These are phyloP conservation scores for Eleutherodactylus coqui DNA, from an alignment of 2,797 vertebrate species.

Conservation along the genomic window DNA sequence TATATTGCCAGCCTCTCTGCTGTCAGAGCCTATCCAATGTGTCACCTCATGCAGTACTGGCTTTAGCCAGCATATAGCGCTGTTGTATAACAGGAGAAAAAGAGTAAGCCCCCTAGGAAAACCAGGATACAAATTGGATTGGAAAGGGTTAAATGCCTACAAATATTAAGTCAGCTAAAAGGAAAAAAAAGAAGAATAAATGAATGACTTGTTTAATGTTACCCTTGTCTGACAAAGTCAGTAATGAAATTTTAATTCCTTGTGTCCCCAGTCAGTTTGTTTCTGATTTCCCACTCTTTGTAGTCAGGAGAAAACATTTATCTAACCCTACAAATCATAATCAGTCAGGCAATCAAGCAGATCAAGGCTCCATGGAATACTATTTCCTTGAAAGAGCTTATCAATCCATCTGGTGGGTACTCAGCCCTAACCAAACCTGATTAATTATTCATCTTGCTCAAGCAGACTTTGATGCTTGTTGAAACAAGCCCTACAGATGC, in stretches of 20 bases:
- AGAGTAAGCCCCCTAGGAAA: too few relatives aligned
- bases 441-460: slow-evolving; percentile 81
- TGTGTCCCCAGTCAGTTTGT: not conserved
- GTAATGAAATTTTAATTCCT: slow-evolving; percentile 64
- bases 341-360: slow-evolving; percentile 76
- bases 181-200: slow-evolving; percentile 28
- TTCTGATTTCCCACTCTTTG: slow-evolving; percentile 65
- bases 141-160: slow-evolving; percentile 26
- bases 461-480: slow-evolving; percentile 78
- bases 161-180: slow-evolving; percentile 16
- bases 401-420: slow-evolving; percentile 87
- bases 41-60: too few relatives aligned
- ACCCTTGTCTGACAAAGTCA: slow-evolving; percentile 65
- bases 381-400: slow-evolving; percentile 86
- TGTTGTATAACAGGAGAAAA: too few relatives aligned
- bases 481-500: slow-evolving; percentile 74
- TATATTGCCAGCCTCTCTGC: too few relatives aligned
- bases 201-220: slow-evolving; percentile 44
- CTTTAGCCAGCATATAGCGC: too few relatives aligned
- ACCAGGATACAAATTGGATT: too few relatives aligned
- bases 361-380: slow-evolving; percentile 81
- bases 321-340: slow-evolving; percentile 73
- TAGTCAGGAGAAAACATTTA: slow-evolving; percentile 66
- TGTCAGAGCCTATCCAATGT: too few relatives aligned
- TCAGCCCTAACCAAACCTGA: slow-evolving; percentile 83